Evolutionary conservation across 2,113 vertebrate genomes (phyloP), one percentile per base, ranked within the genome.

Genomic region (Beaufortia kweichowensis): DNA sequence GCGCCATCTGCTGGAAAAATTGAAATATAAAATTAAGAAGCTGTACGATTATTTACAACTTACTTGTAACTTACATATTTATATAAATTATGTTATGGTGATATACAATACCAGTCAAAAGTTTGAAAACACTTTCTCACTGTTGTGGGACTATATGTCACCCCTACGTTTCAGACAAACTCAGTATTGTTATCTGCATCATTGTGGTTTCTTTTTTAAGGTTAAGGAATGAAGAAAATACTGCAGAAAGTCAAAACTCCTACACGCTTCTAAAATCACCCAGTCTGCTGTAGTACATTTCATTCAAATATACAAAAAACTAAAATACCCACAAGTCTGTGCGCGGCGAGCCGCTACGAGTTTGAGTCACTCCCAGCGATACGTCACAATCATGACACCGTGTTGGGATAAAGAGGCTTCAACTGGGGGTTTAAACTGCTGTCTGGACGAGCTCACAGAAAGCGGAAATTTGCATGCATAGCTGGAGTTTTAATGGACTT

Each of bases 301-400:
- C 15, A 2, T 0, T 53, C 15, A 53, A 53, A 0, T n/a, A 46
- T 1, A 1, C 8, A 19, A 6, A 0, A 53, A 85, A 92, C 89
- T 90, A 89, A 89, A 91, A 7, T 85, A 81, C 62, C 91, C 91
- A 90, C 12, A 84, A 87, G 0, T 31, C 33, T 1, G 3, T 28
- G 76, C 48, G 29, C 3, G 24, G 56, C 14, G 43, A 33, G 69
- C 87, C 24, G 24, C 82, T 72, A 41, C 17, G 57, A 23, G 50
- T 14, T 9, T 8, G 15, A 26, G 31, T 35, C 60, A 1, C 26
- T 64, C 50, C 55, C 50, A 75, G 50, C 21, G 35, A 12, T 81
- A 83, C 82, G 81, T 79, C 75, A 19, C 76, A 56, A n/a, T 72
- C 83, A 81, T 85, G 88, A 86, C 85, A 89, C 78, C 69, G 57